These are phyloP conservation scores for Rosalia funebris DNA, from an alignment of 2,888 invertebrate genomes.

Conservation along the genomic window DNA sequence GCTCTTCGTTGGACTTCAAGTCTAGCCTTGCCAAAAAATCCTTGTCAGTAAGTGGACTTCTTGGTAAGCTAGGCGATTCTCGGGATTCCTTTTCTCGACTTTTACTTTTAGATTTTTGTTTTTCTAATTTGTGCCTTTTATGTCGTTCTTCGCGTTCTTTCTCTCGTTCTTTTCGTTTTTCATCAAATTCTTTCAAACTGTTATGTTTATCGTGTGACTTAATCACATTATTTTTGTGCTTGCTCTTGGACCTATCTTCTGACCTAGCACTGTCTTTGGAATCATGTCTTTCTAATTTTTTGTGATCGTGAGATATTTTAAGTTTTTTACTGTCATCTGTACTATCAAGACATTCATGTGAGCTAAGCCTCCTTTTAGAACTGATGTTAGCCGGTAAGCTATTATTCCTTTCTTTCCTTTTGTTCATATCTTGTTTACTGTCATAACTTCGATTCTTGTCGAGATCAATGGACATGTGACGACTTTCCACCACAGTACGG, in stretches of 20 bases:
- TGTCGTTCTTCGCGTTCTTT: conserved; percentile 58
- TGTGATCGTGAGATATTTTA: conserved; percentile 67
- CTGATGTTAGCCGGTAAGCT: conserved; percentile 74
- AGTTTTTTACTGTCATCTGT: conserved; percentile 72
- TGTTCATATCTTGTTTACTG: conserved; percentile 56
- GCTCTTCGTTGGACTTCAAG: conserved; percentile 68
- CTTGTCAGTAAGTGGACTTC: conserved; percentile 63
- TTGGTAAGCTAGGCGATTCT: conserved; percentile 51
- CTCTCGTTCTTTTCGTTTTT: conserved; percentile 56
- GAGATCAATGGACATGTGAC: conserved; percentile 65
- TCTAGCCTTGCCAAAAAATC: conserved; percentile 71
- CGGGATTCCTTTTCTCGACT: conserved; percentile 58
- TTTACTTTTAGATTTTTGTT: conserved; percentile 57
- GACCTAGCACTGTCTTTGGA: conserved; percentile 72
- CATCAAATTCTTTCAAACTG: conserved; percentile 48
- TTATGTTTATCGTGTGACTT: conserved; percentile 67
- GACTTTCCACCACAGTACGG: conserved; percentile 57
- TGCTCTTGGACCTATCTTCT: conserved; percentile 62
- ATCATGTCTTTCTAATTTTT: conserved; percentile 73
- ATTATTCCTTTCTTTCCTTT: conserved; percentile 72
- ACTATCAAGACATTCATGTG: conserved; percentile 74
- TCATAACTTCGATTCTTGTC: conserved; percentile 60
- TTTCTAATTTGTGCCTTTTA: conserved; percentile 56
- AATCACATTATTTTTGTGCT: conserved; percentile 71
- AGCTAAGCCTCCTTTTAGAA: conserved; percentile 80